Conservation (phyloP, 2,888 invertebrate genomes). For the Sepioteuthis lessoniana region DNA sequence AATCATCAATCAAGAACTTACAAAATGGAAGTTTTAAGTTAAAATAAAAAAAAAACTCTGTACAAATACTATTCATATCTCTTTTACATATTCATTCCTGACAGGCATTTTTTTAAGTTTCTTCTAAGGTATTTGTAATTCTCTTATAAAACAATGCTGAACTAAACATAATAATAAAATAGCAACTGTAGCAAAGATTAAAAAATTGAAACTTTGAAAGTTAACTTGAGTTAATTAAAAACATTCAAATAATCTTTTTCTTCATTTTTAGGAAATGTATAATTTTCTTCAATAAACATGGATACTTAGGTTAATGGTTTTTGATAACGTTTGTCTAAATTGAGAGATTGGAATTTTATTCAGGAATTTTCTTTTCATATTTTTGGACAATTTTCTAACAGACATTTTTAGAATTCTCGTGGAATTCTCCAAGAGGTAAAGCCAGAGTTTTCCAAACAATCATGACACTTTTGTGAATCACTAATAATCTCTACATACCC, state of each 20-base stretch:
- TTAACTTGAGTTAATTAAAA: neutral
- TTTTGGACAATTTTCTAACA: too few relatives aligned
- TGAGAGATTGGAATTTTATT: too few relatives aligned
- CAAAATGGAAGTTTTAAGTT: neutral
- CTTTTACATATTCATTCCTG: neutral
- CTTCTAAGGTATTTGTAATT: neutral
- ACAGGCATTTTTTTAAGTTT: neutral
- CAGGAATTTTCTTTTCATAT: too few relatives aligned
- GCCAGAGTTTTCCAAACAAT: too few relatives aligned
- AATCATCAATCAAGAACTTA: neutral
- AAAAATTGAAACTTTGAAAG: neutral
- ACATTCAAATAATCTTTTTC: neutral
- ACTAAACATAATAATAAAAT: neutral
- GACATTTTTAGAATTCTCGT: too few relatives aligned
- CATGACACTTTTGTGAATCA: too few relatives aligned
- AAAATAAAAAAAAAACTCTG: neutral
- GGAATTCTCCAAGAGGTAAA: too few relatives aligned
- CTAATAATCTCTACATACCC: too few relatives aligned
- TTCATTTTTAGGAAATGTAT: neutral
- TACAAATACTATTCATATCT: neutral
- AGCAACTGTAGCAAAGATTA: neutral
- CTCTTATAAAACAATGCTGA: neutral
- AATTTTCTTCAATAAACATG: too few relatives aligned
- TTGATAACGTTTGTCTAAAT: too few relatives aligned
- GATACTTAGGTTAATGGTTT: too few relatives aligned